These are phyloP conservation scores for Centruroides vittatus DNA, from an alignment of 1,140 invertebrate genomes.

Conservation along the genomic window DNA sequence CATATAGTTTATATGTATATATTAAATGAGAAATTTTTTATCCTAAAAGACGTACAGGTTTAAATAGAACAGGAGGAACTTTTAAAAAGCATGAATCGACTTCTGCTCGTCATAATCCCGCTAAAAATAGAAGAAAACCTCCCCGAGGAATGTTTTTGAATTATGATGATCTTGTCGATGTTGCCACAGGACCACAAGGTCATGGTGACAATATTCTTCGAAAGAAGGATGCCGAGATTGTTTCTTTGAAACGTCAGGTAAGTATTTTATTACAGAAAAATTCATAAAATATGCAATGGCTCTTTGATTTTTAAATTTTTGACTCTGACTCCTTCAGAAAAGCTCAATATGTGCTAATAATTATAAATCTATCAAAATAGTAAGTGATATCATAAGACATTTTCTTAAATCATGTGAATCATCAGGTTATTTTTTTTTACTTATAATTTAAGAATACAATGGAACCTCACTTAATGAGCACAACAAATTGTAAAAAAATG, in stretches of 20 bases:
- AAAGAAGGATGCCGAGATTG: slow-evolving; percentile 81
- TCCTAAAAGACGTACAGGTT: no score
- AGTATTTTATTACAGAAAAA: slow-evolving; percentile 27
- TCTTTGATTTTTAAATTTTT: background rate
- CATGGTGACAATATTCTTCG: slow-evolving; percentile 70
- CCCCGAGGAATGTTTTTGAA: slow-evolving; percentile 94
- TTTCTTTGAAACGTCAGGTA: slow-evolving; percentile 87
- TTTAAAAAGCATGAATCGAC: background rate
- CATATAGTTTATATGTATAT: background rate
- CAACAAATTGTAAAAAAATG: no score
- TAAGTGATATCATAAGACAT: no score
- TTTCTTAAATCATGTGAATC: no score
- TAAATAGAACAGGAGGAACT: no score
- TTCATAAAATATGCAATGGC: background rate
- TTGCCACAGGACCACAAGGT: slow-evolving; percentile 53
- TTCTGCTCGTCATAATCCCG: slow-evolving; percentile 28
- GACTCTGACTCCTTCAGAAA: no score
- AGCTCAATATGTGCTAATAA: no score
- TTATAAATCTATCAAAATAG: no score
- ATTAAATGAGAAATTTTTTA: background rate
- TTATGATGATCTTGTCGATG: slow-evolving; percentile 80
- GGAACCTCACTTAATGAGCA: no score
- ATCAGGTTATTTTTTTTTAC: no score
- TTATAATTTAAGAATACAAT: no score
- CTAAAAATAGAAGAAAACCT: slow-evolving; percentile 67